Evolutionary conservation across 92 coral and sea anemone genomes (phyloP).

Genomic region (Pocillopora grandis): DNA sequence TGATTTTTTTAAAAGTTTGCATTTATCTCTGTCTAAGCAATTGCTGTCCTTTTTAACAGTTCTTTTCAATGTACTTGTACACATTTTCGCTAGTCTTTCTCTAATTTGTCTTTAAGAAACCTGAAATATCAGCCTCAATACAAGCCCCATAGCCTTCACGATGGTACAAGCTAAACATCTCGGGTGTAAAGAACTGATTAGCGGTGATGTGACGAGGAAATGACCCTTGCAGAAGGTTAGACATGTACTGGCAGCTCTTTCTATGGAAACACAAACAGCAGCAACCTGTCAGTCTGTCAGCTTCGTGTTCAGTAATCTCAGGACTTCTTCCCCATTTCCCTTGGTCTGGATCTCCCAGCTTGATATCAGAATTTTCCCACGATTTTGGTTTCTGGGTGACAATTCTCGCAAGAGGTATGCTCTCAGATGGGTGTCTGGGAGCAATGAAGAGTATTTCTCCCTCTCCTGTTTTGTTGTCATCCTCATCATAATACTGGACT

Average conservation of each 20-base stretch:
- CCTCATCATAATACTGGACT: conserved; percentile 21
- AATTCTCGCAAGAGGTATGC: neutral
- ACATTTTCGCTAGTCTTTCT: too few relatives aligned
- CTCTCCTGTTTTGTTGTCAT: neutral
- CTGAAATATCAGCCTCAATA: conserved; percentile 19
- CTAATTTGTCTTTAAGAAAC: neutral
- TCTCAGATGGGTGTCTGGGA: conserved; percentile 30
- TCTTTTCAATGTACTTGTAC: too few relatives aligned
- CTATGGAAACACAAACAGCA: conserved; percentile 8
- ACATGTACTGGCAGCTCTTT: neutral
- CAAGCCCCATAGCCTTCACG: conserved; percentile 32
- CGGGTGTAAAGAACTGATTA: conserved; percentile 29
- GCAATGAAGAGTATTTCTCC: conserved; percentile 24
- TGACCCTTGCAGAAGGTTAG: neutral
- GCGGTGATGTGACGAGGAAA: conserved; percentile 33
- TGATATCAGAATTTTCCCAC: neutral
- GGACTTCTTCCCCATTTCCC: neutral
- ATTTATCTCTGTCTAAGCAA: too few relatives aligned
- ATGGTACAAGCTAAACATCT: conserved; percentile 15
- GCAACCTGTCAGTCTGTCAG: conserved; percentile 1
- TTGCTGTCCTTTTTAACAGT: too few relatives aligned
- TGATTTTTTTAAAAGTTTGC: too few relatives aligned
- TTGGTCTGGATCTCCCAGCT: neutral
- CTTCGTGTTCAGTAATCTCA: neutral
- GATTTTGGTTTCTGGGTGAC: neutral